These are phyloP conservation scores for Clarias pachynema DNA, from an alignment of 2,797 vertebrate genomes.

Conservation along the genomic window DNA sequence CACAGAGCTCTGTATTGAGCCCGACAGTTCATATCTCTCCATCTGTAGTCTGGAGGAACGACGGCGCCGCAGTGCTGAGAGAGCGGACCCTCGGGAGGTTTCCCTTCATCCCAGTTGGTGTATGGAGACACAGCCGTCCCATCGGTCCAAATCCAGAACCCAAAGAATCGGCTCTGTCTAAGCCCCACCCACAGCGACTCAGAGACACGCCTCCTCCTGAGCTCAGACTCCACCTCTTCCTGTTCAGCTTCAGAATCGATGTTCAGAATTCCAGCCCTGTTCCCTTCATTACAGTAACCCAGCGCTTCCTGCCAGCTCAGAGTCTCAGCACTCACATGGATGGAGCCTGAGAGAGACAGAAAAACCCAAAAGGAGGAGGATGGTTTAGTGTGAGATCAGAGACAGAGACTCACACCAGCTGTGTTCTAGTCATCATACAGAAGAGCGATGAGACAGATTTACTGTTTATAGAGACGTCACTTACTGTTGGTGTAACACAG, in stretches of 20 bases:
- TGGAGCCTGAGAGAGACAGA: too few species aligned
- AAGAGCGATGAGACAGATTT: too few species aligned
- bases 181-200: conserved; percentile 65
- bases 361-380: too few species aligned
- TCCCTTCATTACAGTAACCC: too few species aligned
- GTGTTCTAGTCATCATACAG: too few species aligned
- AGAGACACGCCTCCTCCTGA: accelerated
- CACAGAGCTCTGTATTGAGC: conserved; percentile 49
- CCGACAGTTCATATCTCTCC: conserved; percentile 60
- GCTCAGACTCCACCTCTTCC: not conserved
- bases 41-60: not conserved
- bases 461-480: too few species aligned
- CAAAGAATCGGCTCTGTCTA: conserved; percentile 65
- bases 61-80: conserved; percentile 62
- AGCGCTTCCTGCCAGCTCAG: too few species aligned
- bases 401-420: too few species aligned
- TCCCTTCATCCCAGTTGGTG: conserved; percentile 54
- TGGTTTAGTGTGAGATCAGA: too few species aligned
- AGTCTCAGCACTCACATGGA: too few species aligned
- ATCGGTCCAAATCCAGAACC: conserved; percentile 70
- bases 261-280: conserved; percentile 42
- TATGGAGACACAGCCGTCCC: conserved; percentile 15
- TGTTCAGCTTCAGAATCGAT: conserved; percentile 49
- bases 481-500: not conserved
- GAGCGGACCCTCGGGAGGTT: conserved; percentile 20